Percentiles rank a stretch among this genome's conserved stretches.
These are phyloP conservation scores for Butorides virescens DNA, from an alignment of 2,113 vertebrate genomes.

Conservation along the genomic window DNA sequence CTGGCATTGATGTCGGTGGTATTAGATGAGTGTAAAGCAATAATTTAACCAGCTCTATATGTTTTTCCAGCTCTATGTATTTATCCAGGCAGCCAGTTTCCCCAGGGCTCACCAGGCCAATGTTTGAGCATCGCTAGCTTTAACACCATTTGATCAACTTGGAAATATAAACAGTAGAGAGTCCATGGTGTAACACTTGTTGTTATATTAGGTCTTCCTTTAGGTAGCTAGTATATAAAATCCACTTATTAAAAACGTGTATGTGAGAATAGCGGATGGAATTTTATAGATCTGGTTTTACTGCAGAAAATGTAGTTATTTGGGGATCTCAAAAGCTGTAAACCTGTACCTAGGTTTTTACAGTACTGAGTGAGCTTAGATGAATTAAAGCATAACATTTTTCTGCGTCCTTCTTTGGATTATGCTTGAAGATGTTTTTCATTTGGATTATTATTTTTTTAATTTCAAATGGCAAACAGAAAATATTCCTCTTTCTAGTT, in stretches of 20 bases:
- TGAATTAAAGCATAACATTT: conserved; percentile 56
- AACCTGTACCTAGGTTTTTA: conserved; percentile 25
- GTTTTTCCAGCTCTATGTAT: not conserved
- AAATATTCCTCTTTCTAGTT: conserved; percentile 29
- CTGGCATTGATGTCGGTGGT: not conserved
- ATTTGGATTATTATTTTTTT: not conserved
- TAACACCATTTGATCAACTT: not conserved
- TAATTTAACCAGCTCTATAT: not conserved
- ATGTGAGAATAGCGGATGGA: not conserved
- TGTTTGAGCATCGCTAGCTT: not conserved
- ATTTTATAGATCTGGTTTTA: conserved; percentile 56
- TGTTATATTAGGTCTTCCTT: not conserved
- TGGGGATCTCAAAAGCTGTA: conserved; percentile 25
- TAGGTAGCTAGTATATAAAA: conserved; percentile 13
- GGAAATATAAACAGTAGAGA: not conserved
- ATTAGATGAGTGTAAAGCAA: not conserved
- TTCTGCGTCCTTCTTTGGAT: not conserved
- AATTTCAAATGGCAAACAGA: conserved; percentile 39
- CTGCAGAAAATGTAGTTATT: conserved; percentile 25
- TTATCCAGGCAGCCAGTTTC: not conserved
- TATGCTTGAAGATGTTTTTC: conserved; percentile 29
- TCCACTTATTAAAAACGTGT: not conserved
- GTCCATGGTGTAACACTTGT: not conserved
- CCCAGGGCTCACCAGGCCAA: not conserved
- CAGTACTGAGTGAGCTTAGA: not conserved